Percentiles rank a stretch among this genome's conserved stretches.
phyloP scores from a whole-genome alignment of 2,888 invertebrate species.

The Xanthorhoe spadicearia region DNA sequence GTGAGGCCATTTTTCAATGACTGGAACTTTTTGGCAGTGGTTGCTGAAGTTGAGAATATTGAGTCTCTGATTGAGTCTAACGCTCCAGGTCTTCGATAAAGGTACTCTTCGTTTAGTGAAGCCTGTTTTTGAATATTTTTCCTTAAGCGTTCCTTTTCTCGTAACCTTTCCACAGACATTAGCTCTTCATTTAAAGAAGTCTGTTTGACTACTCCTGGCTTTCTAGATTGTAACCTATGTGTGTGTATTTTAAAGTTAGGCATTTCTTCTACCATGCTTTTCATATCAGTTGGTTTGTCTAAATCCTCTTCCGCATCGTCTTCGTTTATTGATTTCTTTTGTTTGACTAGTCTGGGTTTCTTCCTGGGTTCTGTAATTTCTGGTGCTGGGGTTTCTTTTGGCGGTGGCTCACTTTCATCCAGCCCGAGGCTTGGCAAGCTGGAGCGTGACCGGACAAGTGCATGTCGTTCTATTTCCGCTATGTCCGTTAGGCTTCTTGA shows the following conservation, averaged over 20 bases:
- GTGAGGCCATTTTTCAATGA: conserved; percentile 92
- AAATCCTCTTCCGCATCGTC: conserved; percentile 88
- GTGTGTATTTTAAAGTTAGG: conserved; percentile 87
- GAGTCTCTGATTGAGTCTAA: conserved; percentile 90
- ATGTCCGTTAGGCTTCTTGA: conserved; percentile 94
- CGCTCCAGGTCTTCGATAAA: conserved; percentile 87
- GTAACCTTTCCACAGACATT: conserved; percentile 93
- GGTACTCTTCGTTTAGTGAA: conserved; percentile 93
- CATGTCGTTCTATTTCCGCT: conserved; percentile 88
- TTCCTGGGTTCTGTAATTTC: conserved; percentile 84
- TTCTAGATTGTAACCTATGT: conserved; percentile 73
- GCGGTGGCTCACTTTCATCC: conserved; percentile 65
- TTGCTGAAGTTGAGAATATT: conserved; percentile 88
- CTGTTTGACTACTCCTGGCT: conserved; percentile 90
- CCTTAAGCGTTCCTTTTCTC: conserved; percentile 92
- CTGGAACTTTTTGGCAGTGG: conserved; percentile 90
- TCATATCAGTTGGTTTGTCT: conserved; percentile 89
- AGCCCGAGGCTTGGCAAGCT: conserved; percentile 88
- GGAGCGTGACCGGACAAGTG: conserved; percentile 90
- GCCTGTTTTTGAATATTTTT: conserved; percentile 95
- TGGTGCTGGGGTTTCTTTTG: conserved; percentile 56
- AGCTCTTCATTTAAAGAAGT: conserved; percentile 95
- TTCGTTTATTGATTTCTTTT: conserved; percentile 93
- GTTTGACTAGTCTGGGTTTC: conserved; percentile 91
- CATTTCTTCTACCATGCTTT: conserved; percentile 86